Conservation (phyloP, 2,113 vertebrate species). For the Gnathonemus echidnorhynchus region DNA sequence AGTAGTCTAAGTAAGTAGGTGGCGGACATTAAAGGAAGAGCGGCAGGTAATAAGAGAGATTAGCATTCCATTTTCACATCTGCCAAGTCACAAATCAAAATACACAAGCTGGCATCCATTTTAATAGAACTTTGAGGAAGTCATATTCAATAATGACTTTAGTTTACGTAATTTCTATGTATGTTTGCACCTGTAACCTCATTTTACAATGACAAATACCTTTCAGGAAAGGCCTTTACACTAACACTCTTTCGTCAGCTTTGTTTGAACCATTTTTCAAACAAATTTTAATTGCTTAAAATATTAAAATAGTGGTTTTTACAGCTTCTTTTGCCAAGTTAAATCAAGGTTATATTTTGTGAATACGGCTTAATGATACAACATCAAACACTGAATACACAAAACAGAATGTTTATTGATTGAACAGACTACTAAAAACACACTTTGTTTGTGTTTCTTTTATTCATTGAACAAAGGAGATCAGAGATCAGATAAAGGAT, state of each 20-base stretch:
- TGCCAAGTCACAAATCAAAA: slow-evolving; percentile 2
- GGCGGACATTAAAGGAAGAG: not conserved
- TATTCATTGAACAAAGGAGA: not conserved
- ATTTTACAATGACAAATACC: not conserved
- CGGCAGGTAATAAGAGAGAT: not conserved
- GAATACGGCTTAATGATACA: not conserved
- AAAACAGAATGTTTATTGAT: not conserved
- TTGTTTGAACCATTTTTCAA: not conserved
- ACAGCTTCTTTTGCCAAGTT: not conserved
- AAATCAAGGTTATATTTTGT: not conserved
- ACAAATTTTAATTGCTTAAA: not conserved
- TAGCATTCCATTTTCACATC: slow-evolving; percentile 14
- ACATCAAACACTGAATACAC: not conserved
- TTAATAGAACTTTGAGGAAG: not conserved
- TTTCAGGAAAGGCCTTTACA: not conserved
- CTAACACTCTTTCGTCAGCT: not conserved
- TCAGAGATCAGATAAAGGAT: not conserved
- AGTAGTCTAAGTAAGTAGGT: slow-evolving; percentile 38
- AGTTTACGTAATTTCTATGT: not conserved
- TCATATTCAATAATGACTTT: not conserved
- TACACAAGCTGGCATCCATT: not conserved
- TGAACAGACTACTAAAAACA: not conserved
- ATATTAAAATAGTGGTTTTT: not conserved
- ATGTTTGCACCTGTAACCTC: not conserved
- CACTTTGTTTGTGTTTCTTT: not conserved